Conservation (phyloP, 1,140 invertebrate genomes). For the Ceratitis capitata region DNA sequence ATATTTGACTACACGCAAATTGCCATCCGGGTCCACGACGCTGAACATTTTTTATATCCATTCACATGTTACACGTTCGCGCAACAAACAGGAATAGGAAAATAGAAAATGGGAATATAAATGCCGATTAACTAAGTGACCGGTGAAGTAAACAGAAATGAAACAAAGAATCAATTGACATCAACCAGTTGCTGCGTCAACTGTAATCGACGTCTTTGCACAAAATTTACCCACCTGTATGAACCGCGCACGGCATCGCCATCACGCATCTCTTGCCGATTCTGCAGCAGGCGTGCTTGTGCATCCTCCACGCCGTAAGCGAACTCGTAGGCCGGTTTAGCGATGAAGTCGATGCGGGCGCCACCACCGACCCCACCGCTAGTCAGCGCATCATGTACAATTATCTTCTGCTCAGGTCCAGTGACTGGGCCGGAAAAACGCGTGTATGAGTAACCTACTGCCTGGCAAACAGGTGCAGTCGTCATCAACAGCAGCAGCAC, state of each 20-base stretch:
- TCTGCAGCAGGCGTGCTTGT: constrained; percentile 75
- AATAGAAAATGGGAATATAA: background rate
- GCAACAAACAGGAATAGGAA: background rate
- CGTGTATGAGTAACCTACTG: constrained; percentile 72
- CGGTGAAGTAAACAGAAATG: too few species aligned
- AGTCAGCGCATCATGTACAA: constrained; percentile 67
- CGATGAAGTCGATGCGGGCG: constrained; percentile 71
- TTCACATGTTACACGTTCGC: background rate
- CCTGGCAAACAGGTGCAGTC: constrained; percentile 52
- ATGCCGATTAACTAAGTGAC: background rate
- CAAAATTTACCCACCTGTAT: constrained; percentile 68
- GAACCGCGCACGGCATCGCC: constrained; percentile 76
- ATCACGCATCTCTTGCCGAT: constrained; percentile 74
- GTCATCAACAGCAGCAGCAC: constrained; percentile 7
- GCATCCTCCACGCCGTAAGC: constrained; percentile 77
- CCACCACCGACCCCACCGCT: constrained; percentile 56
- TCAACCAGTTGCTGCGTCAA: background rate
- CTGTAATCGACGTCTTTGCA: too few species aligned
- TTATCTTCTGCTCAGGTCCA: constrained; percentile 69
- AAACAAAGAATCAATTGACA: too few species aligned
- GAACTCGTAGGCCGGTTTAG: constrained; percentile 75
- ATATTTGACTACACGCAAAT: constrained; percentile 67
- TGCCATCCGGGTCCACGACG: constrained; percentile 68
- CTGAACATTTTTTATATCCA: constrained; percentile 43
- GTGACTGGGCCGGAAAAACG: constrained; percentile 74